phyloP scores from a whole-genome alignment of 1,140 invertebrate species.

The Atopsyche davidsoni region DNA sequence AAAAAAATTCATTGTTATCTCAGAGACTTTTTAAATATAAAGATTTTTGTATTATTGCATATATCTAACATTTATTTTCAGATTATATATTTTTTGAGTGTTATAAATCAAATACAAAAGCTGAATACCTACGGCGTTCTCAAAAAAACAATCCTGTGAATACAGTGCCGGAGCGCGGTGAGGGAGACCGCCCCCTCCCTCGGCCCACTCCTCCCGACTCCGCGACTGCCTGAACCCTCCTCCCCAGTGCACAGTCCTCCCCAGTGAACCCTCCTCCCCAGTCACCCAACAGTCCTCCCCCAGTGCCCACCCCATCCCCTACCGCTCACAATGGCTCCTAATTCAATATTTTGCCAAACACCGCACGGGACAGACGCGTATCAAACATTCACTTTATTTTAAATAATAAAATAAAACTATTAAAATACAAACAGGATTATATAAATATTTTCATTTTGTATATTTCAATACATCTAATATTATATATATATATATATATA shows the following conservation, averaged over 20 bases:
- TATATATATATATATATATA: neutral
- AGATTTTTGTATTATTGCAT: no score
- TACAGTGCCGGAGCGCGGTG: no score
- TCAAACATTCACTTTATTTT: neutral
- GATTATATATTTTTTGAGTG: no score
- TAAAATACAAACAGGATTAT: neutral
- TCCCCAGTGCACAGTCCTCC: neutral
- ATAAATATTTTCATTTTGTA: neutral
- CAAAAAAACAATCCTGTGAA: no score
- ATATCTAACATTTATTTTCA: no score
- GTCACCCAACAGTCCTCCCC: conserved; percentile 3
- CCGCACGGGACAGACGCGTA: conserved; percentile 20
- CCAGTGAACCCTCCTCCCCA: neutral
- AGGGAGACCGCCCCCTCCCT: no score
- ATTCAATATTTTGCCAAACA: conserved; percentile 32
- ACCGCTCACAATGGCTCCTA: conserved; percentile 27
- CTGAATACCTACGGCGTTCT: no score
- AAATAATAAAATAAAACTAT: neutral
- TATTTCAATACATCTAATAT: neutral
- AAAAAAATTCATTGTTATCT: no score
- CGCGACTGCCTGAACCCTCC: no score
- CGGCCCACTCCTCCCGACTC: no score
- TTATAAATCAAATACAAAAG: no score
- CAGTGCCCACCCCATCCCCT: neutral
- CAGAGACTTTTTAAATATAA: no score